These are phyloP conservation scores for Marmota monax DNA, from an alignment of 2,113 vertebrate genomes.

Conservation along the genomic window DNA sequence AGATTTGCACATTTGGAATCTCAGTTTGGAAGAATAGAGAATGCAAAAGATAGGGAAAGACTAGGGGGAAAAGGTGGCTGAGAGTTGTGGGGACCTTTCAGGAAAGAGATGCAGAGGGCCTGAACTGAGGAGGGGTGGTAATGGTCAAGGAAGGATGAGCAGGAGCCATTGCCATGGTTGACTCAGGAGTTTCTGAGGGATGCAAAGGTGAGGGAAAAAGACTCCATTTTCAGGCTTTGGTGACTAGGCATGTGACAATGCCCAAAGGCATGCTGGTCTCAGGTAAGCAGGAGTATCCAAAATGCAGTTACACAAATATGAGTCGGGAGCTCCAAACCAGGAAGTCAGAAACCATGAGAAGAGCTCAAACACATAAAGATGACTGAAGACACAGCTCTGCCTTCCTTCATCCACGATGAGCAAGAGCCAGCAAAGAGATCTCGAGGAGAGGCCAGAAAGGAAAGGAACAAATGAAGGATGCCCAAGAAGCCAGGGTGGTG, in stretches of 20 bases:
- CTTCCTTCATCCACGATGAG: not conserved
- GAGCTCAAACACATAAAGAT: not conserved
- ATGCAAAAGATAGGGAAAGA: not conserved
- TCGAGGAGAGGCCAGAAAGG: not conserved
- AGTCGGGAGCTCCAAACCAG: not conserved
- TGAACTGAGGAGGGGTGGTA: too few relatives aligned
- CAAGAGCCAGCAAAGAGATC: not conserved
- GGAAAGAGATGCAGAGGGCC: not conserved
- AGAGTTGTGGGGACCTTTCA: not conserved
- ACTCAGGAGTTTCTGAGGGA: not conserved
- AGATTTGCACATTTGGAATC: not conserved
- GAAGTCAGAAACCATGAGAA: not conserved
- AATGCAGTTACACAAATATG: not conserved
- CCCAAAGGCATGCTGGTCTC: not conserved
- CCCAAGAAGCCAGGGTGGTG: not conserved
- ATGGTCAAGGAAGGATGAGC: not conserved
- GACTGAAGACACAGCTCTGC: not conserved
- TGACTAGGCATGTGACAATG: not conserved
- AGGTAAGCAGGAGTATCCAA: not conserved
- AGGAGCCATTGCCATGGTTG: accelerated
- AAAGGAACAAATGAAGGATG: not conserved
- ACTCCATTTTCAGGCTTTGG: not conserved
- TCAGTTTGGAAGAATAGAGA: not conserved
- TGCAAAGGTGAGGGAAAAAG: not conserved
- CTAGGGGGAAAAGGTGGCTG: not conserved